Evolutionary conservation across 2,888 invertebrate genomes (phyloP).

Genomic region (Amiota minor): DNA sequence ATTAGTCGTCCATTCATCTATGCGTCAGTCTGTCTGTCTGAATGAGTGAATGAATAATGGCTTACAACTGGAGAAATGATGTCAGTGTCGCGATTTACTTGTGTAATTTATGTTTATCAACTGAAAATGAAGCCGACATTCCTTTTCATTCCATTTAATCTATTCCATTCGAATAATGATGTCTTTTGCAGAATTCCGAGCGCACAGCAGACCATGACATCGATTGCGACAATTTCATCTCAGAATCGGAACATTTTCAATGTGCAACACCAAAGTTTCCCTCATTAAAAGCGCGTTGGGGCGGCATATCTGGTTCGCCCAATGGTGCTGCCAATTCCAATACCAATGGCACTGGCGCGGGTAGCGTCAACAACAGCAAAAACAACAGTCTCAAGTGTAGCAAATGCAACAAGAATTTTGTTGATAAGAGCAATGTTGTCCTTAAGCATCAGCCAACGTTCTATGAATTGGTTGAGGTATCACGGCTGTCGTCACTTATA

Average conservation of each 20-base stretch:
- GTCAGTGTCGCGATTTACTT: conserved; percentile 7
- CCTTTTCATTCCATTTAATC: not conserved
- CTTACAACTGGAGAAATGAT: not conserved
- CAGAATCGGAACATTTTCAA: conserved; percentile 69
- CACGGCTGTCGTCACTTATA: conserved; percentile 65
- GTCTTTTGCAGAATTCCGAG: conserved; percentile 64
- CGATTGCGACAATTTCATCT: conserved; percentile 68
- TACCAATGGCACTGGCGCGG: conserved; percentile 25
- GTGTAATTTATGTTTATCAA: conserved; percentile 2
- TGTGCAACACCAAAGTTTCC: conserved; percentile 58
- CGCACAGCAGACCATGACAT: conserved; percentile 68
- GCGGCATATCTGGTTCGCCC: conserved; percentile 35
- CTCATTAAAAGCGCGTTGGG: conserved; percentile 60
- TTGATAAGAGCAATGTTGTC: conserved; percentile 49
- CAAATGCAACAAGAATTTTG: conserved; percentile 55
- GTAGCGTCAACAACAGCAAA: conserved; percentile 43
- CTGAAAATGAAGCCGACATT: not conserved
- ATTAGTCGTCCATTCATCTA: too few species aligned
- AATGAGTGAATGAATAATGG: too few species aligned
- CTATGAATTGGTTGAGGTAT: conserved; percentile 70
- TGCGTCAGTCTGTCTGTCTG: too few species aligned
- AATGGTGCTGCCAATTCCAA: conserved; percentile 30
- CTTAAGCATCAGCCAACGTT: conserved; percentile 66
- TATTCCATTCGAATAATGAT: not conserved
- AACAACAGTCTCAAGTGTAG: conserved; percentile 56